Conservation (phyloP, 2,888 invertebrate genomes). For the Drosophila trichaetosa region DNA sequence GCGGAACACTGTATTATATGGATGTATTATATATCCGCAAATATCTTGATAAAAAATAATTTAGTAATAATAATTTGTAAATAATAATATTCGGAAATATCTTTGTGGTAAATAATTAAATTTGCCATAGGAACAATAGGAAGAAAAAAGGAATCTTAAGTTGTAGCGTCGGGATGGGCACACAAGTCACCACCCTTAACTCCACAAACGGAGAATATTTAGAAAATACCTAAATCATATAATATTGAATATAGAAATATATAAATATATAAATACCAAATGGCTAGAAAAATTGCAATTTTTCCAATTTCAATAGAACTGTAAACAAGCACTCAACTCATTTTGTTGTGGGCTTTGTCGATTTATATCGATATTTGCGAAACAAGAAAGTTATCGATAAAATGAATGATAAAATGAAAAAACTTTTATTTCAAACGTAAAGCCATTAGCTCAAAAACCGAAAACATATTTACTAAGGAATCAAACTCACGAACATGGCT, state of each 20-base stretch:
- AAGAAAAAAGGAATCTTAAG: not conserved
- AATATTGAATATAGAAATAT: not conserved
- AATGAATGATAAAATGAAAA: not conserved
- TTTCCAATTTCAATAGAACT: not conserved
- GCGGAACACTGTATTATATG: not conserved
- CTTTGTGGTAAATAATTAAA: too few relatives aligned
- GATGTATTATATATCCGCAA: not conserved
- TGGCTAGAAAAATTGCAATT: not conserved
- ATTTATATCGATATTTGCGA: not conserved
- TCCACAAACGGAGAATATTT: too few relatives aligned
- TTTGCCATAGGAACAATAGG: not conserved
- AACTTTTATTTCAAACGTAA: not conserved
- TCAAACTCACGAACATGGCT: conserved; percentile 54
- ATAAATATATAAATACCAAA: not conserved
- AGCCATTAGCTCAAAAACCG: not conserved
- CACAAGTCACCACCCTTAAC: not conserved
- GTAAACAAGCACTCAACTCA: not conserved
- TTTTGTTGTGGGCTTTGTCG: not conserved
- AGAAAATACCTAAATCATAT: too few relatives aligned
- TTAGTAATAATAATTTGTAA: too few relatives aligned
- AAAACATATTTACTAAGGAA: conserved; percentile 25
- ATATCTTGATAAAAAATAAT: not conserved
- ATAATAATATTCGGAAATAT: too few relatives aligned
- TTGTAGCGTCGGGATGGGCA: accelerated
- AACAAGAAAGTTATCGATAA: not conserved